Evolutionary conservation across 1,140 invertebrate genomes (phyloP), one percentile per base, ranked within the genome.

Genomic region (Arctopsyche grandis): DNA sequence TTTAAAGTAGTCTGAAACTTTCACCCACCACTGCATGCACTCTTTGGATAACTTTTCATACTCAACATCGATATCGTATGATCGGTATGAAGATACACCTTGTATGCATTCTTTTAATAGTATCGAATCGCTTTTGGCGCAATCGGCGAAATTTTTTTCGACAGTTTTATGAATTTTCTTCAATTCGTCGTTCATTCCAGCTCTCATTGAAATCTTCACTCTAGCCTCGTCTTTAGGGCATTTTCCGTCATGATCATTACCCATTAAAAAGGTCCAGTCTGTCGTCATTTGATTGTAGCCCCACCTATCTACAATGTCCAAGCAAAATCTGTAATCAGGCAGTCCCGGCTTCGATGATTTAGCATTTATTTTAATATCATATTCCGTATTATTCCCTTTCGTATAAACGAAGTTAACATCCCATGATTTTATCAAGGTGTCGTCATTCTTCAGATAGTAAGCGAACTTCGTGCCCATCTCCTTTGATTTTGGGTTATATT

Each of bases 1-100:
- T 26, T 22, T 66, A 22, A 66, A 26, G 9, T 26, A 66, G 24
- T 66, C 63, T 26, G 63, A 66, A 26, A 26, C 24, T 66, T 66
- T 66, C 0, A 12, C 14, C 5, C 9, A 66, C 3, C 22, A 66
- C 22, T 5, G 0, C 9, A 12, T 26, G 7, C 0, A 9, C n/a
- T n/a, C 24, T 12, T 24, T 9, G 5, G 63, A 26, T 0, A 66
- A n/a, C 4, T 29, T 66, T 12, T 66, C 10, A 22, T 66, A 12
- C 5, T 24, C 14, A 1, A 66, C 24, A 22, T 66, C 63, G 5
- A 26, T 26, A 4, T 24, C 24, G 24, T 66, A 66, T 1, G 10
- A 26, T 9, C 24, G 3, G 24, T 66, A 66, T 9, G 63, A 4
- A 0, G 63, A 3, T 3, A 29, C 24, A 12, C 26, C 24, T 26